Evolutionary conservation across 2,113 vertebrate genomes (phyloP).

Genomic region (Tetraodon nigroviridis): DNA sequence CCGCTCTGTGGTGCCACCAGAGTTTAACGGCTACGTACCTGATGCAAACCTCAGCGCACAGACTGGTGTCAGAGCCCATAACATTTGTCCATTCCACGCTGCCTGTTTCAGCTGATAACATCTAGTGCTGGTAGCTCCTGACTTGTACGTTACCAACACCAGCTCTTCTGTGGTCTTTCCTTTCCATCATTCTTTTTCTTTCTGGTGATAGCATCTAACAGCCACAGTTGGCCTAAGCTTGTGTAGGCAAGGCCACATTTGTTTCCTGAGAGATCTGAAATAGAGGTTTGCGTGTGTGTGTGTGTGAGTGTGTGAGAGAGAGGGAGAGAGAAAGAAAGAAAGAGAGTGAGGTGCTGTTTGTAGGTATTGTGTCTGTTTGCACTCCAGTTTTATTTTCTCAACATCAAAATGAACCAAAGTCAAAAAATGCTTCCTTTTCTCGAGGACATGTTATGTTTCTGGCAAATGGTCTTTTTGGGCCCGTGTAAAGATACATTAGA

Average conservation of each 20-base stretch:
- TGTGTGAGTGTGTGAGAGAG: slow-evolving; percentile 2
- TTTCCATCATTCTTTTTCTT: slow-evolving; percentile 42
- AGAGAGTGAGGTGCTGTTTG: neutral
- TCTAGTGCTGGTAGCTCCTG: slow-evolving; percentile 59
- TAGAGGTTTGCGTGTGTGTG: slow-evolving; percentile 36
- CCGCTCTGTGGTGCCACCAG: slow-evolving; percentile 47
- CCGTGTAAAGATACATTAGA: no score
- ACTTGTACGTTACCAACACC: slow-evolving; percentile 75
- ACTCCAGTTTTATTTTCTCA: slow-evolving; percentile 7
- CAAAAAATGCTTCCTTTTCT: slow-evolving; percentile 75
- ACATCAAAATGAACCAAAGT: slow-evolving; percentile 45
- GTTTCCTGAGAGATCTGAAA: slow-evolving; percentile 83
- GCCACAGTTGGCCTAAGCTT: slow-evolving; percentile 53
- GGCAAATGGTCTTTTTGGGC: neutral
- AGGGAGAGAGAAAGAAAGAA: neutral
- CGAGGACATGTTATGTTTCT: slow-evolving; percentile 79
- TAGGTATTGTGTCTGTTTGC: slow-evolving; percentile 11
- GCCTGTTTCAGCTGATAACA: slow-evolving; percentile 78
- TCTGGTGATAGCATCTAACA: slow-evolving; percentile 51
- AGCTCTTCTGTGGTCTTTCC: slow-evolving; percentile 36
- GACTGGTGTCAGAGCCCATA: slow-evolving; percentile 67
- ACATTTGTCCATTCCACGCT: slow-evolving; percentile 64
- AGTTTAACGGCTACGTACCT: slow-evolving; percentile 70
- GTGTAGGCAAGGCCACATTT: slow-evolving; percentile 63
- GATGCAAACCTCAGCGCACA: slow-evolving; percentile 67